Evolutionary conservation across 2,797 vertebrate species (phyloP).

Genomic region (Acanthiza pusilla): DNA sequence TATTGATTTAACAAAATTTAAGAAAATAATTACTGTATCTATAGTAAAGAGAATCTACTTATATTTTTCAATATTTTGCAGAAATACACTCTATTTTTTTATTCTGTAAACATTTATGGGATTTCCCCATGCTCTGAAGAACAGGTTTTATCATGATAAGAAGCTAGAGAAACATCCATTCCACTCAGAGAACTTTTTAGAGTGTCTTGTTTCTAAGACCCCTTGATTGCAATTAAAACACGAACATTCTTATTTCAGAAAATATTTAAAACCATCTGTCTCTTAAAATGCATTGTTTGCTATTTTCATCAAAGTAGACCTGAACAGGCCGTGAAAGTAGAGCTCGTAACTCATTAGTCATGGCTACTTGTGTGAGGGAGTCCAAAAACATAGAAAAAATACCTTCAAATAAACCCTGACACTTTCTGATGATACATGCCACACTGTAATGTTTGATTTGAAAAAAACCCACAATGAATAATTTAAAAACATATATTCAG

Average conservation of each 20-base stretch:
- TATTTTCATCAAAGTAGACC: background rate
- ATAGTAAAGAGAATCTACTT: background rate
- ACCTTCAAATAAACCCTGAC: background rate
- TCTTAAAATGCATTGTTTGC: background rate
- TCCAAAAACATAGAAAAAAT: background rate
- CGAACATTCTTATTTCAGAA: background rate
- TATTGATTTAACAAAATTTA: background rate
- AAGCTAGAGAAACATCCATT: background rate
- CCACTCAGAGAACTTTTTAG: background rate
- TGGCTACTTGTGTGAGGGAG: fast-evolving
- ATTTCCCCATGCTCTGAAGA: background rate
- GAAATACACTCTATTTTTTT: background rate
- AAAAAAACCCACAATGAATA: background rate
- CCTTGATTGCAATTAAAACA: background rate
- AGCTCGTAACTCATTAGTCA: background rate
- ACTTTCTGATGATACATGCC: background rate
- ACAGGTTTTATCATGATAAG: background rate
- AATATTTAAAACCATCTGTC: background rate
- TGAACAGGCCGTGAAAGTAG: background rate
- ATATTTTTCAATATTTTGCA: background rate
- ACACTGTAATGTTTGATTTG: background rate
- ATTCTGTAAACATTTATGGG: background rate
- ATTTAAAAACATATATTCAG: background rate
- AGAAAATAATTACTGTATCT: background rate
- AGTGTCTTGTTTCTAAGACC: background rate